Conservation (phyloP, 2,797 vertebrate species). For the Perodicticus potto region DNA sequence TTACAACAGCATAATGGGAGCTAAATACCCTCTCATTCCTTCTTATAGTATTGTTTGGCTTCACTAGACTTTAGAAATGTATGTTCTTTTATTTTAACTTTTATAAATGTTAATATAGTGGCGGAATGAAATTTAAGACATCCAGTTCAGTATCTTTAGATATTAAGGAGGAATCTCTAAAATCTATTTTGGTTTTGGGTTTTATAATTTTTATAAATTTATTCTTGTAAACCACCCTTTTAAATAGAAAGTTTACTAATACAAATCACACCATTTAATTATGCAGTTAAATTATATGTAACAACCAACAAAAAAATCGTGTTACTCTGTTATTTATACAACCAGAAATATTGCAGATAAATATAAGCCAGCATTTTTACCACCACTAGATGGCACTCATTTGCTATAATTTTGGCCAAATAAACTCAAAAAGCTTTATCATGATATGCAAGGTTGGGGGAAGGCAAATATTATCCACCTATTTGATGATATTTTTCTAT, state of each 20-base stretch:
- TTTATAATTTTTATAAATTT: slow-evolving; percentile 8
- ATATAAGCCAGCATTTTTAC: background rate
- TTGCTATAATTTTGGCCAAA: slow-evolving; percentile 73
- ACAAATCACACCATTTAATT: background rate
- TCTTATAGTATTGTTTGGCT: background rate
- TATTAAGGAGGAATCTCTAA: background rate
- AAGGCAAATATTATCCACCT: slow-evolving; percentile 35
- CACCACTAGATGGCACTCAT: slow-evolving; percentile 89
- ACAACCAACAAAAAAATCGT: background rate
- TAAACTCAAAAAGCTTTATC: slow-evolving; percentile 29
- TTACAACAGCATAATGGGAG: background rate
- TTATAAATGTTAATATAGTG: background rate
- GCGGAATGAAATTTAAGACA: background rate
- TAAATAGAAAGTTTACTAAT: slow-evolving; percentile 18
- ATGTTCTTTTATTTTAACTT: background rate
- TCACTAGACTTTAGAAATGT: background rate
- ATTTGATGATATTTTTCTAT: slow-evolving; percentile 53
- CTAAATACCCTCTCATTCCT: background rate
- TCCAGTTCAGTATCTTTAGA: background rate
- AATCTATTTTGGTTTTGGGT: slow-evolving; percentile 8
- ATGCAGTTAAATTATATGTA: background rate
- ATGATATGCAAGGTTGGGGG: background rate
- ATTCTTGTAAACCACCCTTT: background rate
- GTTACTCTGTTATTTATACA: background rate
- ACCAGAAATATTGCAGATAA: background rate